phyloP scores from a whole-genome alignment of 1,140 invertebrate species.

The Galleria mellonella region DNA sequence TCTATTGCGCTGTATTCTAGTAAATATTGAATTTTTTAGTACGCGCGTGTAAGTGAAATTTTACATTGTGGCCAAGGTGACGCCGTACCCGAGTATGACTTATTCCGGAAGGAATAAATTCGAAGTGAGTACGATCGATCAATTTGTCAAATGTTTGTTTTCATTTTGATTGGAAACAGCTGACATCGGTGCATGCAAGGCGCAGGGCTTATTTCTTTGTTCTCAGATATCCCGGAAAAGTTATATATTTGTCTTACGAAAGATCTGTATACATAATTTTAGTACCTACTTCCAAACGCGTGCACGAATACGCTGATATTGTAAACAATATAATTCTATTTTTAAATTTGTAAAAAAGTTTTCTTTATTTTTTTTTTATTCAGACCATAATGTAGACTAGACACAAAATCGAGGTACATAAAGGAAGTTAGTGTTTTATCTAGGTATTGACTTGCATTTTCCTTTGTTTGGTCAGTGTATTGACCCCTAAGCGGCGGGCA shows the following conservation, averaged over 20 bases:
- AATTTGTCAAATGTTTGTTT: slow-evolving; percentile 55
- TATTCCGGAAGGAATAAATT: slow-evolving; percentile 77
- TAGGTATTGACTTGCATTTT: slow-evolving; percentile 9
- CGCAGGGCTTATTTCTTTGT: slow-evolving; percentile 29
- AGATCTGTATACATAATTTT: not conserved
- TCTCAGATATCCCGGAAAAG: slow-evolving; percentile 6
- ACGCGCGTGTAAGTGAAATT: slow-evolving; percentile 29
- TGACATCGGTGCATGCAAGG: slow-evolving; percentile 40
- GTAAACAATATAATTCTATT: slow-evolving; percentile 8
- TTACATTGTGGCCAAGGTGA: slow-evolving; percentile 64
- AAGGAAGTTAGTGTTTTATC: too few species aligned
- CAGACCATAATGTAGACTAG: too few species aligned
- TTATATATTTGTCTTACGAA: not conserved
- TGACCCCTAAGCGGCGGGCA: slow-evolving; percentile 30
- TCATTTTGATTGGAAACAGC: slow-evolving; percentile 60
- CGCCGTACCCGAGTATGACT: slow-evolving; percentile 68
- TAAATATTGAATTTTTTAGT: slow-evolving; percentile 19
- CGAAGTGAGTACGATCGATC: slow-evolving; percentile 63
- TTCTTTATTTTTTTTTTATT: not conserved
- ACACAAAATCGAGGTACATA: too few species aligned
- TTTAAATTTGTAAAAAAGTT: not conserved
- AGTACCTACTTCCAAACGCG: not conserved
- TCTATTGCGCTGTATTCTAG: slow-evolving; percentile 17
- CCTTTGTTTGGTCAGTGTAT: slow-evolving; percentile 29
- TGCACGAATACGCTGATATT: slow-evolving; percentile 1